Evolutionary conservation across 2,888 invertebrate genomes (phyloP), one percentile per base, ranked within the genome.

Genomic region (Lasioglossum villosulum): DNA sequence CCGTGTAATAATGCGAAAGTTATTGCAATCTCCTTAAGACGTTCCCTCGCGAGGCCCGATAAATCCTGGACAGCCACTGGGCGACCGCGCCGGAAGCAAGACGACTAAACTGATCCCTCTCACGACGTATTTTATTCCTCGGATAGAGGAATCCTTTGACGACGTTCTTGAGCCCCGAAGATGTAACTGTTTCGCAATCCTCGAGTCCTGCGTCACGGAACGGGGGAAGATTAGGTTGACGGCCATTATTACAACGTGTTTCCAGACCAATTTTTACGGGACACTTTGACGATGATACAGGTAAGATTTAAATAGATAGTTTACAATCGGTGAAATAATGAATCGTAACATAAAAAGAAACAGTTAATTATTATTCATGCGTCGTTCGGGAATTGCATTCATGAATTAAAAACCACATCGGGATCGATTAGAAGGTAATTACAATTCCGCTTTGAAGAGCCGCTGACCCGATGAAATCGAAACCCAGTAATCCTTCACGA

Each of bases 1-100:
- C 75, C 75, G 81, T 76, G 83, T 84, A 86, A 88, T 86, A 88
- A 88, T 88, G 80, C 84, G 85, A 86, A 87, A 90, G 90, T 90
- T 90, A 88, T 88, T 87, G 81, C 90, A 80, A 87, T 90, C 83
- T 89, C 84, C 82, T 88, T 52, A 76, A 81, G 80, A 86, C 85
- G 86, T 82, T 86, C 56, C 75, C 37, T 56, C 70, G 56, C 68
- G 59, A 34, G 56, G 78, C 70, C 75, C 89, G 75, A 90, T 90
- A 89, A 89, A 90, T 90, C 86, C 84, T 84, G 84, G 80, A 86
- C 87, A 84, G 82, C 75, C 80, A 87, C 82, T 73, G 63, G 80
- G 76, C 83, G 78, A 66, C 59, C 63, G 74, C 72, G 78, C 59
- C 59, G 77, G 76, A 78, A 86, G 83, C 76, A 83, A 84, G 85